Evolutionary conservation across 2,888 invertebrate species (phyloP), one percentile per base, ranked within the genome.

Genomic region (Phymatocera aterrima): DNA sequence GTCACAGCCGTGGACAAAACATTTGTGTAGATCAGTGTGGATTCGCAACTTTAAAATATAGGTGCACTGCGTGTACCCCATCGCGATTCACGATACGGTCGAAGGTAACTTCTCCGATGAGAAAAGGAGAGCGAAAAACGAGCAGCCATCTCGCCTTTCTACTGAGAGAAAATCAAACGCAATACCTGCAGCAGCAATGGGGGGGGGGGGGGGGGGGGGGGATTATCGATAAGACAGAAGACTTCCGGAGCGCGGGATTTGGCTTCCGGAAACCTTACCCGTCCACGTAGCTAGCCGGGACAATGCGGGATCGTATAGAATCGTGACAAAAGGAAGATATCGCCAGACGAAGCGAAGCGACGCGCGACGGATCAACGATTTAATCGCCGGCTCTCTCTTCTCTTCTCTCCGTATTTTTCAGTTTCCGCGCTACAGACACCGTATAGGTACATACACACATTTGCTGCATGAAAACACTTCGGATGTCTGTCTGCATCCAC

Each of bases 341-440:
- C n/a, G n/a, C n/a, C n/a, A n/a, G n/a, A 64, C 8, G 37, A 37
- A 37, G 10, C 61, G 6, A 24, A 37, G 18, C 15, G n/a, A 5
- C 37, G 61, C 31, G 60, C n/a, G 31, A n/a, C 18, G 61, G 37
- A 64, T 64, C 61, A 37, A 64, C 37, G 34, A 64, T 64, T 64
- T 64, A 34, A 64, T 64, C 61, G 61, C 43, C 12, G 43, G 12
- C 18, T 37, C n/a, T 37, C 18, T 37, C 31, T 61, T 34, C 10
- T 2, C 24, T 24, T 57, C 31, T 37, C 61, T 12, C 51, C 37
- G 0, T n/a, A 6, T 18, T n/a, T 37, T 31, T 8, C 37, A 28
- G 0, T 57, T 12, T 57, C 15, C 24, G 34, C 18, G 24, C 60
- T 40, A 40, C 4, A 40, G 4, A 8, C 8, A 40, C 4, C 8